These are phyloP conservation scores for Leptothorax acervorum DNA, from an alignment of 2,888 invertebrate genomes.

Conservation along the genomic window DNA sequence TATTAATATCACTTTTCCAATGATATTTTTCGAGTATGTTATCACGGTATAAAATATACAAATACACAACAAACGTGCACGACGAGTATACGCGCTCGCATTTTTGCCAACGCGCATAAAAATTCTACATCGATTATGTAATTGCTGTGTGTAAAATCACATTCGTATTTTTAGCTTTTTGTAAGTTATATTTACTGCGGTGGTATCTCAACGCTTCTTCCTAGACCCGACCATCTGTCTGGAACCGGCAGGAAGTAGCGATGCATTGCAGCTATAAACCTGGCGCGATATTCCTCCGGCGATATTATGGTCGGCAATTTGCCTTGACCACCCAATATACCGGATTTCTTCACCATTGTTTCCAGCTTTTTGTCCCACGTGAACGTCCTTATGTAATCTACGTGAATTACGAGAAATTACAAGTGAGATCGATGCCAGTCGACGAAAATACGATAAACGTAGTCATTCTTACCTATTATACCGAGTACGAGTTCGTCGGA, in stretches of 20 bases:
- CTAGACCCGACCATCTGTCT: slow-evolving; percentile 92
- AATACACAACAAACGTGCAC: neutral
- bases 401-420: slow-evolving; percentile 54
- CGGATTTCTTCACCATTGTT: slow-evolving; percentile 96
- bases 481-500: slow-evolving; percentile 94
- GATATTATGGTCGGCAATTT: slow-evolving; percentile 98
- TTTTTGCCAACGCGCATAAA: slow-evolving; percentile 55
- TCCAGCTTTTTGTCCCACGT: slow-evolving; percentile 99
- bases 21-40: slow-evolving; percentile 9
- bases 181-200: slow-evolving; percentile 47
- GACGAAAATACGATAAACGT: neutral
- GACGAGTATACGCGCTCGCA: neutral
- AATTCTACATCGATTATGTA: slow-evolving; percentile 51
- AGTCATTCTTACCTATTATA: slow-evolving; percentile 92
- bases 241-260: slow-evolving; percentile 96
- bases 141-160: slow-evolving; percentile 41
- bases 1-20: slow-evolving; percentile 59
- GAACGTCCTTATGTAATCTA: slow-evolving; percentile 99
- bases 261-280: slow-evolving; percentile 97
- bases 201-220: slow-evolving; percentile 84
- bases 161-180: slow-evolving; percentile 25
- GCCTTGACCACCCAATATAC: slow-evolving; percentile 94
- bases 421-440: neutral
- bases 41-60: slow-evolving; percentile 52
- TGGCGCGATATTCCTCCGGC: slow-evolving; percentile 95